Evolutionary conservation across 2,888 invertebrate species (phyloP).

Genomic region (Lamproptera curius): DNA sequence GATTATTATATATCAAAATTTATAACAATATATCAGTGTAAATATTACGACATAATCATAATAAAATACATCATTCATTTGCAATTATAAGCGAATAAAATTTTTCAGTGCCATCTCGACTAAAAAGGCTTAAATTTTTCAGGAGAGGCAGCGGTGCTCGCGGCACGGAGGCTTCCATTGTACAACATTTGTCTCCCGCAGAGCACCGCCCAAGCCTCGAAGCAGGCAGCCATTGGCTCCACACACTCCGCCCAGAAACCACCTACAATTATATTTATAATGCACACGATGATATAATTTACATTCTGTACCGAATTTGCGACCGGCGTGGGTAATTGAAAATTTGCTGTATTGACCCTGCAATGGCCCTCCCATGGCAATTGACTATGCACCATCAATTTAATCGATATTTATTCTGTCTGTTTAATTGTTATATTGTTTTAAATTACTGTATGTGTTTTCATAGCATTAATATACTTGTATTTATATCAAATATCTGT

Average conservation of each 20-base stretch:
- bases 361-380: slow-evolving; percentile 48
- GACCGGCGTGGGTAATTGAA: slow-evolving; percentile 74
- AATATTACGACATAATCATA: not conserved
- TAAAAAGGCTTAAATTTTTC: too few relatives aligned
- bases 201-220: slow-evolving; percentile 61
- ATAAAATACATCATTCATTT: not conserved
- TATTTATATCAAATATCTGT: too few relatives aligned
- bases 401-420: slow-evolving; percentile 34
- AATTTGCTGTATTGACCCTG: slow-evolving; percentile 75
- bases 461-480: too few relatives aligned
- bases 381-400: slow-evolving; percentile 34
- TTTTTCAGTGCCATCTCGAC: too few relatives aligned
- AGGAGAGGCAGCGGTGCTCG: slow-evolving; percentile 37
- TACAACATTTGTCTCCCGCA: slow-evolving; percentile 67
- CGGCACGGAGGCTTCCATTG: slow-evolving; percentile 65
- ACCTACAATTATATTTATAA: slow-evolving; percentile 78
- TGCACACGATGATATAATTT: slow-evolving; percentile 75
- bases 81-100: too few relatives aligned
- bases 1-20: not conserved
- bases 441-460: too few relatives aligned
- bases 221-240: slow-evolving; percentile 55
- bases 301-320: slow-evolving; percentile 78
- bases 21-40: not conserved
- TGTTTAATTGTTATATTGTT: slow-evolving; percentile 6
- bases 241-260: slow-evolving; percentile 59